Evolutionary conservation across 2,113 vertebrate species (phyloP).

Genomic region (Hypomesus transpacificus): DNA sequence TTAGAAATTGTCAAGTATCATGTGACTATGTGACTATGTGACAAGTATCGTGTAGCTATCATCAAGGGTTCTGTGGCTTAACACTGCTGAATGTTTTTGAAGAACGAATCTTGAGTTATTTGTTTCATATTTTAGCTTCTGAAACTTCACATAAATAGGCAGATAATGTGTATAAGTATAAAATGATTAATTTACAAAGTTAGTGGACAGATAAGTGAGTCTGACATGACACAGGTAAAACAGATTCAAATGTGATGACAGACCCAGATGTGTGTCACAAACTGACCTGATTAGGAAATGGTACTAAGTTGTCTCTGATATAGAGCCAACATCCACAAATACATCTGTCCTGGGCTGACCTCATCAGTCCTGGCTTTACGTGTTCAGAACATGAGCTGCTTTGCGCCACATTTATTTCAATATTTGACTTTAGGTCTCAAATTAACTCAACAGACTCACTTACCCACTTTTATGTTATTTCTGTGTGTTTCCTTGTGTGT

Average conservation of each 20-base stretch:
- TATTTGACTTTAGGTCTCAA: no score
- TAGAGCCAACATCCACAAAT: slow-evolving; percentile 1
- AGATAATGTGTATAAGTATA: no score
- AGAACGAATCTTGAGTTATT: no score
- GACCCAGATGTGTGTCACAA: neutral
- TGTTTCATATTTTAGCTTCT: no score
- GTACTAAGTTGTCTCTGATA: slow-evolving; percentile 1
- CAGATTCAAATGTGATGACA: neutral
- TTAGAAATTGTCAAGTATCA: neutral
- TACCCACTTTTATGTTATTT: no score
- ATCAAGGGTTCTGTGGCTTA: no score
- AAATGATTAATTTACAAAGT: neutral
- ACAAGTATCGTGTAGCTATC: neutral
- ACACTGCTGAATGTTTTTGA: no score
- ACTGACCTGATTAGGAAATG: neutral
- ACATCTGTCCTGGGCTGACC: neutral
- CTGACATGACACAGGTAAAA: neutral
- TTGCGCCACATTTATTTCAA: neutral
- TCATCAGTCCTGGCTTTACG: neutral
- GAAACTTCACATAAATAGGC: no score
- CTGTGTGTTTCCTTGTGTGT: no score
- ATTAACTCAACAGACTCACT: no score
- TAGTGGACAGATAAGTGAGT: neutral
- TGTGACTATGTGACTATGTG: no score
- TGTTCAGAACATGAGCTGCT: neutral